phyloP scores from a whole-genome alignment of 2,113 vertebrate species.

The Coturnix japonica region DNA sequence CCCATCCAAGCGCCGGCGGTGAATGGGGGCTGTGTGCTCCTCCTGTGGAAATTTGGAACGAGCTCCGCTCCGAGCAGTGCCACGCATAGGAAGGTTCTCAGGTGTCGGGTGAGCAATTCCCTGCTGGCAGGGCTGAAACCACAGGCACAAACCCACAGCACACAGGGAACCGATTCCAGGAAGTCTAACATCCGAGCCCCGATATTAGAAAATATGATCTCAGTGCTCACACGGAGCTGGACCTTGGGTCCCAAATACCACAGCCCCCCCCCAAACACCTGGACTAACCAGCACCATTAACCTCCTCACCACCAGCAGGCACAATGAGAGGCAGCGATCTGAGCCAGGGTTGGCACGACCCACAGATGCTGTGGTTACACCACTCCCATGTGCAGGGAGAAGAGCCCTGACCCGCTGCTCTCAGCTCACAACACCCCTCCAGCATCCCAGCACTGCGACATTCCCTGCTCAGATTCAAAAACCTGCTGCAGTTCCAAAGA shows the following conservation, averaged over 20 bases:
- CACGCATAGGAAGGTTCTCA: conserved; percentile 35
- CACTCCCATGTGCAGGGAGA: background rate
- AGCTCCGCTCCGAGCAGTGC: background rate
- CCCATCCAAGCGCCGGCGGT: background rate
- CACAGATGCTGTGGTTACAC: background rate
- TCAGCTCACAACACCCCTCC: background rate
- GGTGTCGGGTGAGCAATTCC: conserved; percentile 18
- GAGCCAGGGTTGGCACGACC: background rate
- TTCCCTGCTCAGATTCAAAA: conserved; percentile 72
- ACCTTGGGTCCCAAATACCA: background rate
- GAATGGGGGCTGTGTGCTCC: background rate
- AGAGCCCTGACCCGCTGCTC: background rate
- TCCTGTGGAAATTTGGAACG: conserved; percentile 3
- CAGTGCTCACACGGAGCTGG: background rate
- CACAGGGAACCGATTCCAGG: conserved; percentile 36
- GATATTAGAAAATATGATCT: conserved; percentile 4
- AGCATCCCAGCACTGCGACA: background rate
- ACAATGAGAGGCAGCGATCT: too few relatives aligned
- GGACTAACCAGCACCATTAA: conserved; percentile 6
- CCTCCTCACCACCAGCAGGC: background rate
- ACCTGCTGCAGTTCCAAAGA: conserved; percentile 64
- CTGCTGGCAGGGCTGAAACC: background rate
- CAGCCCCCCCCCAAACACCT: background rate
- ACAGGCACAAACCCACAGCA: conserved; percentile 52
- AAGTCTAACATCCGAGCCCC: conserved; percentile 19